Evolutionary conservation across 2,113 vertebrate genomes (phyloP).

Genomic region (Melospiza georgiana): DNA sequence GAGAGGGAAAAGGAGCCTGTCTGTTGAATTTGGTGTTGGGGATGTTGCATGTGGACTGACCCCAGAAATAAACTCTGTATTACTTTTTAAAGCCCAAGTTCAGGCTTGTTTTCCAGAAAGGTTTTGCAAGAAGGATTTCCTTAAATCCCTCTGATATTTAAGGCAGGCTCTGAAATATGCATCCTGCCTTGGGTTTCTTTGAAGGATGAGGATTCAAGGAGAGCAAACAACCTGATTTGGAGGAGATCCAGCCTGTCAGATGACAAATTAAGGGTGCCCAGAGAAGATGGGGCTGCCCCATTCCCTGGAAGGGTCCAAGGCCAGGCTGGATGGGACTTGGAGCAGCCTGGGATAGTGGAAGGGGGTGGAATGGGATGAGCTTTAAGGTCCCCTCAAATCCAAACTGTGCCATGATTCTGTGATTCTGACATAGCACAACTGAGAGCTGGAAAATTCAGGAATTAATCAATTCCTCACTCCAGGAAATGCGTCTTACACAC

Average conservation of each 20-base stretch:
- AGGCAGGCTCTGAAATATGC: not conserved
- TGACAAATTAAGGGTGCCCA: not conserved
- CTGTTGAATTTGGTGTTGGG: not conserved
- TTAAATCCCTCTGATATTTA: not conserved
- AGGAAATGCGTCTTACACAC: not conserved
- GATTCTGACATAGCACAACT: rapidly evolving
- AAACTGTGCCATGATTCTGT: not conserved
- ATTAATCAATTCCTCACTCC: not conserved
- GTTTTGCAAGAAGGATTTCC: not conserved
- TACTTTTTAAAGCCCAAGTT: not conserved
- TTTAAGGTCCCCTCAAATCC: not conserved
- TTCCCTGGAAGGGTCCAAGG: not conserved
- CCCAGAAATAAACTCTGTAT: not conserved
- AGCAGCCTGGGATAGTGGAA: not conserved
- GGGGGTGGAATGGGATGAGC: rapidly evolving
- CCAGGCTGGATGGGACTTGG: not conserved
- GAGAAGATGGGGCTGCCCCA: not conserved
- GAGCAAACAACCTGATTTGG: not conserved
- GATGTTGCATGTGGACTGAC: not conserved
- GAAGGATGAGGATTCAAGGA: not conserved
- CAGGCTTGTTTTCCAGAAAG: not conserved
- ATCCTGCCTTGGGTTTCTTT: not conserved
- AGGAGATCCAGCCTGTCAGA: not conserved
- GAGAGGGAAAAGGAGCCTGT: not conserved
- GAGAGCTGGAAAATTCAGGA: not conserved